Evolutionary conservation across 2,888 invertebrate genomes (phyloP).

Genomic region (Carpatolechia fugitivella): DNA sequence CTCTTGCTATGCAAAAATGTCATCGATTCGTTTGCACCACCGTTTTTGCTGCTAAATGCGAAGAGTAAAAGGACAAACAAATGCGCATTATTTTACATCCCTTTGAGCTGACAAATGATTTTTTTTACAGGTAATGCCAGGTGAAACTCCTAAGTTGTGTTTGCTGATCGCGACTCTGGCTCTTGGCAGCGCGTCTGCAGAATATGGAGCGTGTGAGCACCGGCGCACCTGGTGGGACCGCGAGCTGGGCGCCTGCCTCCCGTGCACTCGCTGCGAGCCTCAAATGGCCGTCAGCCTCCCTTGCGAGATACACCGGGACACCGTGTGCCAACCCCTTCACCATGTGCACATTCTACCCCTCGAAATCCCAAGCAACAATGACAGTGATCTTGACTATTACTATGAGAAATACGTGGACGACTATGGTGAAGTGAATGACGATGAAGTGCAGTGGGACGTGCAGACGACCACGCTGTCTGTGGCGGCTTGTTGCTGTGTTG

Average conservation of each 20-base stretch:
- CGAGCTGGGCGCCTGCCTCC: slow-evolving; percentile 81
- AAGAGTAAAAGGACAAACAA: no score
- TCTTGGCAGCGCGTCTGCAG: slow-evolving; percentile 49
- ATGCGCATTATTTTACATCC: neutral
- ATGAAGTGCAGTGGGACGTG: slow-evolving; percentile 83
- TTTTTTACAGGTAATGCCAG: slow-evolving; percentile 67
- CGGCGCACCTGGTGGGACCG: slow-evolving; percentile 86
- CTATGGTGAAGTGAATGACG: slow-evolving; percentile 64
- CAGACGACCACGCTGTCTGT: slow-evolving; percentile 85
- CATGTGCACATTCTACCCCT: slow-evolving; percentile 82
- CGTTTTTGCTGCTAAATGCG: no score
- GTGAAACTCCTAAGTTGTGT: slow-evolving; percentile 59
- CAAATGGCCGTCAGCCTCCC: slow-evolving; percentile 83
- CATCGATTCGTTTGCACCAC: no score
- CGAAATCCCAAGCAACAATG: slow-evolving; percentile 49
- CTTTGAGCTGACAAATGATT: neutral
- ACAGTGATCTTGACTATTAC: slow-evolving; percentile 57
- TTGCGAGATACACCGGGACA: slow-evolving; percentile 87
- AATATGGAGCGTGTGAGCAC: slow-evolving; percentile 65
- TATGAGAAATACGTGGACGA: slow-evolving; percentile 65
- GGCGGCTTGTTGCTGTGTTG: slow-evolving; percentile 86
- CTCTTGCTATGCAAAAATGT: no score
- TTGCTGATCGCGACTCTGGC: slow-evolving; percentile 66
- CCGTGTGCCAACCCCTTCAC: slow-evolving; percentile 84
- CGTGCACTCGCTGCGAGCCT: slow-evolving; percentile 85